phyloP scores from a whole-genome alignment of 1,140 invertebrate species.

The Wiebesia pumilae region DNA sequence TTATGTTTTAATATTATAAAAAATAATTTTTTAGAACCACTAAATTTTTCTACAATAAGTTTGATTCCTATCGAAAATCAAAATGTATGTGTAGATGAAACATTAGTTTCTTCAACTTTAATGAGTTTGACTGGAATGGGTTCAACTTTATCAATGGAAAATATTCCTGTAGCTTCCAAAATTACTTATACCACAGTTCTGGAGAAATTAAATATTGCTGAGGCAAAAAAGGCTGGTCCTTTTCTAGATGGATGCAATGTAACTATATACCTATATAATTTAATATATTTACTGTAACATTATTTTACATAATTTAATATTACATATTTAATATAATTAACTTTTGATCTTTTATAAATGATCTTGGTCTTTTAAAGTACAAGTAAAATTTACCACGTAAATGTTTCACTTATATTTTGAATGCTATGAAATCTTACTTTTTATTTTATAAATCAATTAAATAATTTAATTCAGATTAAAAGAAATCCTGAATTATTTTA shows the following conservation, averaged over 20 bases:
- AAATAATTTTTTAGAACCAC: slow-evolving; percentile 23
- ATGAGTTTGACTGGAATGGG: slow-evolving; percentile 46
- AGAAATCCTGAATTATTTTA: too few species aligned
- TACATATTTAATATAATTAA: too few species aligned
- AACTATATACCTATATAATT: slow-evolving; percentile 60
- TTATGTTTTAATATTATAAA: background rate
- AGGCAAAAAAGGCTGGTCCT: slow-evolving; percentile 82
- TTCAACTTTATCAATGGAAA: slow-evolving; percentile 30
- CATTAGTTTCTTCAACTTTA: slow-evolving; percentile 46
- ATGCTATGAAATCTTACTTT: background rate
- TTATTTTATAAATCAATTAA: slow-evolving; percentile 8
- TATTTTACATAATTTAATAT: too few species aligned
- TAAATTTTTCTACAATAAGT: slow-evolving; percentile 53
- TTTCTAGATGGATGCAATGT: slow-evolving; percentile 91
- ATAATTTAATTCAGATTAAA: background rate
- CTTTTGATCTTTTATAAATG: too few species aligned
- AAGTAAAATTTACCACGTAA: background rate
- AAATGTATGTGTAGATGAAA: slow-evolving; percentile 56
- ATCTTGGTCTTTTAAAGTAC: too few species aligned
- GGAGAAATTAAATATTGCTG: slow-evolving; percentile 78
- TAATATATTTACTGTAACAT: too few species aligned
- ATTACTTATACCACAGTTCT: slow-evolving; percentile 70
- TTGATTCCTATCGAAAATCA: slow-evolving; percentile 44
- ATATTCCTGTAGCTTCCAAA: slow-evolving; percentile 63
- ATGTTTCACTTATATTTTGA: background rate